Conservation (phyloP, 2,888 invertebrate species). For the Pachymerium ferrugineum region DNA sequence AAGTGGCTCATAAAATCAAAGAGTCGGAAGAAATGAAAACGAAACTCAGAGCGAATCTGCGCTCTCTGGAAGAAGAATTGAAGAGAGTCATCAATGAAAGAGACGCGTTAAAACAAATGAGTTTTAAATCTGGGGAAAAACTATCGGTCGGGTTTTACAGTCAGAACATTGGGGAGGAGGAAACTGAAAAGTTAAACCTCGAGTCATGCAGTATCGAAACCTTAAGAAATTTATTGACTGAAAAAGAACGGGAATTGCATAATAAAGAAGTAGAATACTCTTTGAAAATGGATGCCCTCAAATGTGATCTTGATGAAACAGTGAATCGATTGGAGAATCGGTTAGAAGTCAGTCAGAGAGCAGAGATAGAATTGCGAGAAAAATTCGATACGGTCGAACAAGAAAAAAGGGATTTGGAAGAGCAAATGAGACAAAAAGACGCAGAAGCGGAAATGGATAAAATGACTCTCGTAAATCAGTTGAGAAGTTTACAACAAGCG, state of each 20-base stretch:
- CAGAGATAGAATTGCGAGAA: constrained; percentile 4
- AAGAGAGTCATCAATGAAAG: not conserved
- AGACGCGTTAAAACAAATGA: not conserved
- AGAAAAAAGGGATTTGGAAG: not conserved
- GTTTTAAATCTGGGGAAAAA: not conserved
- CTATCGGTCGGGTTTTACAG: not conserved
- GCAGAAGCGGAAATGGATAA: not conserved
- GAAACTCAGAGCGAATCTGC: constrained; percentile 37
- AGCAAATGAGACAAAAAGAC: not conserved
- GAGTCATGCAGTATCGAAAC: constrained; percentile 8
- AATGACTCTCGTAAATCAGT: not conserved
- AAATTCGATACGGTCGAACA: not conserved
- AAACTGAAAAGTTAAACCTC: not conserved
- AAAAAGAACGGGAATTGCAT: not conserved
- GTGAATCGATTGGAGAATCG: constrained; percentile 29
- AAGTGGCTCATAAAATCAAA: constrained; percentile 37
- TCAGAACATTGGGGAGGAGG: not conserved
- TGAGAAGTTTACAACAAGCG: not conserved
- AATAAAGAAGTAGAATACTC: constrained; percentile 33
- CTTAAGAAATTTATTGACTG: not conserved
- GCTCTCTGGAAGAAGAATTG: constrained; percentile 33
- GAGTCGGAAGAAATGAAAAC: constrained; percentile 36
- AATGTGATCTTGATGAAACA: constrained; percentile 34
- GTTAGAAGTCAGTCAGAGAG: constrained; percentile 11
- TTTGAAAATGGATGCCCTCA: constrained; percentile 34